Evolutionary conservation across 1,140 invertebrate genomes (phyloP).

Genomic region (Drusus annulatus): DNA sequence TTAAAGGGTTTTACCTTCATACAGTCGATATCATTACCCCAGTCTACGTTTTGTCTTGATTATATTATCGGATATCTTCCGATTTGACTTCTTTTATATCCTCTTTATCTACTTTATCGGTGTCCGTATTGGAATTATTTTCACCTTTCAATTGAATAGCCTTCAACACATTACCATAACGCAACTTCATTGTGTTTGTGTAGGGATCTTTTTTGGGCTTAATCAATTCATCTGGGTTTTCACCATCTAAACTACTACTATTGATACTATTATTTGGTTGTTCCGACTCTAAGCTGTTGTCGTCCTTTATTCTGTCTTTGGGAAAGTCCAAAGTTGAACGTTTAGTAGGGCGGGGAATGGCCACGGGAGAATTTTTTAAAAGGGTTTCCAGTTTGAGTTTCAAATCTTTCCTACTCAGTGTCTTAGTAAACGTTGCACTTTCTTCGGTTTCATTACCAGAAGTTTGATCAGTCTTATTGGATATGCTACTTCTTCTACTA

Average conservation of each 20-base stretch:
- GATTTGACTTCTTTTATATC: not conserved
- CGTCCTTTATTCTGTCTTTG: not conserved
- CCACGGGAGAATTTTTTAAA: not conserved
- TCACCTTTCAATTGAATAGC: constrained; percentile 39
- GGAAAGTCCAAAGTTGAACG: not conserved
- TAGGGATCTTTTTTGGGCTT: constrained; percentile 48
- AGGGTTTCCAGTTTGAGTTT: constrained; percentile 39
- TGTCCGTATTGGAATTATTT: constrained; percentile 5
- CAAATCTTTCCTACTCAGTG: constrained; percentile 37
- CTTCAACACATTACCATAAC: constrained; percentile 54
- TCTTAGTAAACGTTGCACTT: not conserved
- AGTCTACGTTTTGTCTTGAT: no score
- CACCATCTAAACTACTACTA: not conserved
- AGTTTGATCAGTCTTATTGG: constrained; percentile 21
- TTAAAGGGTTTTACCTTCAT: no score
- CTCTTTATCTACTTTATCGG: not conserved
- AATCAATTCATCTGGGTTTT: constrained; percentile 20
- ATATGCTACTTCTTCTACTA: not conserved
- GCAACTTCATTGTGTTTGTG: constrained; percentile 52
- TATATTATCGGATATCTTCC: not conserved
- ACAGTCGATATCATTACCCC: no score
- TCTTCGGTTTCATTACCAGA: constrained; percentile 14
- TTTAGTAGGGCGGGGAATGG: constrained; percentile 9
- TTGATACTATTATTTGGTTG: no score
- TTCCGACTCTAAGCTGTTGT: no score